These are phyloP conservation scores for Antrozous pallidus DNA, from an alignment of 2,797 vertebrate species.

Conservation along the genomic window DNA sequence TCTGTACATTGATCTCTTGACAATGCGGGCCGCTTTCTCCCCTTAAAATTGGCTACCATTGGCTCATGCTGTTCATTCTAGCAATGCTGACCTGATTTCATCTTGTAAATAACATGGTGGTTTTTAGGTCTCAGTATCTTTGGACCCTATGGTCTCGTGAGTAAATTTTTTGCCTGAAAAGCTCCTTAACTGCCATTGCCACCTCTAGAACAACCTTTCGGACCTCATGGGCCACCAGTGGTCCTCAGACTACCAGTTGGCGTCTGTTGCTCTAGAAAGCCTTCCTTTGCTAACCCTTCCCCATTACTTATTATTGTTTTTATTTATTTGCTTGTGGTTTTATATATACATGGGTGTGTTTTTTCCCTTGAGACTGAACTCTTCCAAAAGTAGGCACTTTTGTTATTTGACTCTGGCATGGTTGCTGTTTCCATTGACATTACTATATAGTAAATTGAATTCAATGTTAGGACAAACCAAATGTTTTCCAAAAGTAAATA, in stretches of 20 bases:
- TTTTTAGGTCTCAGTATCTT: neutral
- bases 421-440: neutral
- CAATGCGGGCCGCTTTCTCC: neutral
- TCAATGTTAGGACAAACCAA: neutral
- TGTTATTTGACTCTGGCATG: neutral
- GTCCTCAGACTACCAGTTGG: too few species aligned
- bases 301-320: neutral
- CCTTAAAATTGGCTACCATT: neutral
- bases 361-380: neutral
- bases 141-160: neutral
- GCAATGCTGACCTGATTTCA: neutral
- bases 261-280: neutral
- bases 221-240: too few species aligned
- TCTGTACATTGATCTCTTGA: neutral
- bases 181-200: neutral
- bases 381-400: neutral
- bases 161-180: neutral
- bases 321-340: conserved; percentile 46
- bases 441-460: neutral
- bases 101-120: neutral
- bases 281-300: neutral
- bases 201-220: neutral
- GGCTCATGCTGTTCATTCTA: neutral
- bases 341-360: neutral
- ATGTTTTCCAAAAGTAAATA: neutral